Base-by-base conservation (phyloP, 35 echinoderm and acorn worm genomes). In the Ophioderma brevispina region DNA sequence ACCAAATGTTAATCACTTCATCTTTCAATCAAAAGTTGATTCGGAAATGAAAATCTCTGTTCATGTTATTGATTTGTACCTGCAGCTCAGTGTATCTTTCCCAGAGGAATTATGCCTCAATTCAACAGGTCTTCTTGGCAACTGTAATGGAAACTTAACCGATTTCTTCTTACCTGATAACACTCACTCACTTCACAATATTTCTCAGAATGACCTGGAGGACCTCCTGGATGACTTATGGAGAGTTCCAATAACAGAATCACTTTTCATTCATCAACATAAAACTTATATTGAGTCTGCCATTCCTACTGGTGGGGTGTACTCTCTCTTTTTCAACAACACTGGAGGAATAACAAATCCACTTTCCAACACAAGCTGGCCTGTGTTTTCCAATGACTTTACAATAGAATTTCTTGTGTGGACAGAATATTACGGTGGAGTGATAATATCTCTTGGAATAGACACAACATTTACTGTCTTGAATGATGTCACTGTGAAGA, bases 101-200 rank as follows among this genome's bases (percentile, higher is more conserved):
- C 91, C 91, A 78, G 37, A 78, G 34, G 84, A 79, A 1, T 31
- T 77, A 13, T 94, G 91, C 76, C 31, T 76, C 0, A n/a, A 33
- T 25, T 87, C 91, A 33, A 42, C 28, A 78, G 95, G 95, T 3
- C 92, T 97, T 1, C 80, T 97, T 88, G 95, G 94, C 42, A 96
- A 92, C 39, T 96, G 94, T 84, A 92, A 96, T 76, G 64, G 63
- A 31, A 64, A 85, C 38, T 13, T 59, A 28, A 64, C 31, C 23
- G 90, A 96, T 89, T 89, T 92, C 75, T 33, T 96, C 35, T 64
- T 17, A 25, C 46, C 25, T 37, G 63, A 70, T 59, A 30, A 63
- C 21, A 80, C 50, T 80, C 40, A 25, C 55, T 40, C 49, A 30
- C 75, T 79, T 19, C 77, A 78, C 70, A 59, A 84, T 52, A 88